Percentiles rank a stretch among this genome's conserved stretches.
Evolutionary conservation across 2,888 invertebrate genomes (phyloP).

Genomic region (Matsumyia berberina): DNA sequence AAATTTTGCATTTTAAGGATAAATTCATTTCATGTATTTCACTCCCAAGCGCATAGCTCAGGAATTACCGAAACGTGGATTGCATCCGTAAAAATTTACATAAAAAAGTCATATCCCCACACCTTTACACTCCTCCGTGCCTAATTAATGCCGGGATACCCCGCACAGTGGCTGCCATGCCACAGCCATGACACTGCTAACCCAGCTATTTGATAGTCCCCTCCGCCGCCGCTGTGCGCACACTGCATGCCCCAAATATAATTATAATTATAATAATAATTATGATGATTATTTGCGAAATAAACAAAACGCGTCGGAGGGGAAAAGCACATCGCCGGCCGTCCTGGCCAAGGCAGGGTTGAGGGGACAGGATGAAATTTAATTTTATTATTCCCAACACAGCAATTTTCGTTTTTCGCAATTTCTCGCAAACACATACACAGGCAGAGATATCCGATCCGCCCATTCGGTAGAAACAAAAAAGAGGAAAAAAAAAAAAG

Average conservation of each 20-base stretch:
- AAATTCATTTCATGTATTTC: constrained; percentile 16
- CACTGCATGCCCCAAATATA: constrained; percentile 41
- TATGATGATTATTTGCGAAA: constrained; percentile 73
- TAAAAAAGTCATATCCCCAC: constrained; percentile 33
- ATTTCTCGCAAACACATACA: constrained; percentile 23
- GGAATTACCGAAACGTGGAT: constrained; percentile 42
- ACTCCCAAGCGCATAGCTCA: constrained; percentile 23
- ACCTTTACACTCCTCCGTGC: constrained; percentile 23
- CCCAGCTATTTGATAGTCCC: constrained; percentile 28
- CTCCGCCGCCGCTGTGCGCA: constrained; percentile 3
- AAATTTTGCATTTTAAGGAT: constrained; percentile 11
- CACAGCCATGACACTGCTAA: not conserved
- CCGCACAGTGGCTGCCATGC: not conserved
- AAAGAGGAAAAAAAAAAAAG: constrained; percentile 3
- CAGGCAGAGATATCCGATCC: not conserved
- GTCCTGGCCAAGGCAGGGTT: too few species aligned
- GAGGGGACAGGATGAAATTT: constrained; percentile 56
- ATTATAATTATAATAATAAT: constrained; percentile 71
- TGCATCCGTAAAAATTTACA: constrained; percentile 46
- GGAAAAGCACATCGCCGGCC: constrained; percentile 26
- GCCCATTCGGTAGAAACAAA: not conserved
- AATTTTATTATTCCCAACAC: constrained; percentile 74
- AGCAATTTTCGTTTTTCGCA: constrained; percentile 71
- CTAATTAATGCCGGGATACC: constrained; percentile 39
- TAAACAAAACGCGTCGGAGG: constrained; percentile 66